Conservation (phyloP, 2,797 vertebrate species). For the Numenius phaeopus region DNA sequence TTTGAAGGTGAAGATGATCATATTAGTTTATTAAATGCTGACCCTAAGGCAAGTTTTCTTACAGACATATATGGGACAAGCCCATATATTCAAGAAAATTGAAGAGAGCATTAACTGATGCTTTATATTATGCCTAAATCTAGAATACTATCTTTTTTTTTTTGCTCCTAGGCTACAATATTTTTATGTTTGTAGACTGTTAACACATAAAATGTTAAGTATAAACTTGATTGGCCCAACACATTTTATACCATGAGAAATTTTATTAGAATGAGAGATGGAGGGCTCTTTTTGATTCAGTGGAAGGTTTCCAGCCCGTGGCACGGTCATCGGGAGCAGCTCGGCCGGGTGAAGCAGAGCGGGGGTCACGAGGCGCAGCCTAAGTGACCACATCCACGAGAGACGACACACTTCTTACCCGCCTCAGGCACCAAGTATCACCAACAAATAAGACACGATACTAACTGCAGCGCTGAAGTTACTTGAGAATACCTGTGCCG, state of each 20-base stretch:
- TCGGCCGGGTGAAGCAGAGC: rapidly evolving
- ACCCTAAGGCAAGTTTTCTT: neutral
- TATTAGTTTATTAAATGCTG: neutral
- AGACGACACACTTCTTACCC: neutral
- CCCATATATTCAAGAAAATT: neutral
- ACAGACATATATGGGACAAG: neutral
- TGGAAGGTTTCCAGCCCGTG: rapidly evolving
- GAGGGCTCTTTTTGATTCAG: neutral
- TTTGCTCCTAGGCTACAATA: neutral
- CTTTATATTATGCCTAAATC: neutral
- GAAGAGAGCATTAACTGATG: neutral
- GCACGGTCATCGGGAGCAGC: neutral
- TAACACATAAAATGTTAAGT: neutral
- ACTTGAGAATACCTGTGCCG: neutral
- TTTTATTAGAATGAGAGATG: neutral
- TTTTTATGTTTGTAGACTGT: neutral
- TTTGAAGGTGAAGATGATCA: neutral
- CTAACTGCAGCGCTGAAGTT: neutral
- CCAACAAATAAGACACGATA: rapidly evolving
- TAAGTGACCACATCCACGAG: neutral
- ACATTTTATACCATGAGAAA: neutral
- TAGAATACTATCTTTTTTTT: neutral
- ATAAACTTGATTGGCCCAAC: neutral
- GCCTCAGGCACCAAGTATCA: rapidly evolving
- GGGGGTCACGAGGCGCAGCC: rapidly evolving